Base-by-base conservation (phyloP, 2,113 vertebrate species). In the Oenanthe melanoleuca region DNA sequence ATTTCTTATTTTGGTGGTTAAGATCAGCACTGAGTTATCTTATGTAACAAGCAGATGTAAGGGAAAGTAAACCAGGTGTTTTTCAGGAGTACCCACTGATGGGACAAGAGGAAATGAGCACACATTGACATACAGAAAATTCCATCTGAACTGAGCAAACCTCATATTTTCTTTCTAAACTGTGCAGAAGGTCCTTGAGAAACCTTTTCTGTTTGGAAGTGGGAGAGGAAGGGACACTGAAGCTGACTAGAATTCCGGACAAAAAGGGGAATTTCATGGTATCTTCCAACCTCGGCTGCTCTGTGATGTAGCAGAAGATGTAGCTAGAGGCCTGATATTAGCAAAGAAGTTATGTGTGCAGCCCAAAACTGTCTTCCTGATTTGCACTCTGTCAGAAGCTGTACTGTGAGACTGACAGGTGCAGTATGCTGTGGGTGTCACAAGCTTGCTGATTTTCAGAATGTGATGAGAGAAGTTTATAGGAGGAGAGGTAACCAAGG, bases 61-160 rank as follows among this genome's bases (percentile, higher is more conserved):
- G 25, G 25, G 74, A 53, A 31, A 47, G 19, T 18, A 29, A 86
- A 50, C 7, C 24, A 57, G 22, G 26, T 25, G 64, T 69, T 59
- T 55, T 50, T 29, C 80, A 4, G 22, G 20, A 40, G 12, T 31
- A 14, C 13, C 7, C 9, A 6, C 10, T 28, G 40, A 34, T 0
- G 2, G 28, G 15, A 56, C 28, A 45, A 65, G 50, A 79, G 24
- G 14, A 22, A 26, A 2, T 40, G 19, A 16, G 14, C 28, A 33
- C 5, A 14, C 0, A 0, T 1, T 23, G 45, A 69, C 86, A 24
- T 40, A 21, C 0, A 52, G 25, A 33, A 83, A 69, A 13, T 37
- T n/a, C 14, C 9, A 2, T 57, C 22, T 67, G 26, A 86, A 22
- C 8, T 61, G 52, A n/a, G 9, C 20, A 40, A 25, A 9, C 4